A percentile compares a stretch with the other conserved stretches of the same genome.
Conservation (phyloP, 2,797 vertebrate genomes). For the Sparidentex hasta region DNA sequence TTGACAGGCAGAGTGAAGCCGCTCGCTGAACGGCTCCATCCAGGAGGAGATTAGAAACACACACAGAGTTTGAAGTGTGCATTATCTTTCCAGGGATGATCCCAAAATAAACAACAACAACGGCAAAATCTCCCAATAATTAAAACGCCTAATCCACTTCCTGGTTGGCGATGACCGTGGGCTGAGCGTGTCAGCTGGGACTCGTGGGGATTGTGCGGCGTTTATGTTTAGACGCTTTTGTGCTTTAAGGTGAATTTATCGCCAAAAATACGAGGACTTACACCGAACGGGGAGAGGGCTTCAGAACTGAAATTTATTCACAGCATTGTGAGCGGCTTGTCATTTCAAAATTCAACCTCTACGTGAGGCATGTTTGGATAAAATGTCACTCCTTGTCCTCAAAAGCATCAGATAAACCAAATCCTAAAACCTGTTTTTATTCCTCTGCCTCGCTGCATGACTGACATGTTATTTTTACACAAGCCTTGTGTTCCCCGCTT, state of each 20-base stretch:
- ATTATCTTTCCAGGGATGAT: conserved; percentile 82
- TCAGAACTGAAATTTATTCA: conserved; percentile 44
- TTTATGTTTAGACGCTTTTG: conserved; percentile 72
- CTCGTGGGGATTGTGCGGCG: conserved; percentile 41
- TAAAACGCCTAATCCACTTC: conserved; percentile 82
- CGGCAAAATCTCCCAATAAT: conserved; percentile 79
- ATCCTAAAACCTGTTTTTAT: conserved; percentile 43
- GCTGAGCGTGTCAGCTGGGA: conserved; percentile 73
- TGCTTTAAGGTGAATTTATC: conserved; percentile 61
- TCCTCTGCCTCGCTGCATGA: conserved; percentile 30
- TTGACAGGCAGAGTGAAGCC: conserved; percentile 74
- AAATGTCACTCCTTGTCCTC: conserved; percentile 44
- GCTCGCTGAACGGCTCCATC: conserved; percentile 70
- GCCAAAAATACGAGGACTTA: conserved; percentile 55
- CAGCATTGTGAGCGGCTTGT: conserved; percentile 56
- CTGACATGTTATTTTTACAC: conserved; percentile 55
- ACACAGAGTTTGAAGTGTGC: conserved; percentile 75
- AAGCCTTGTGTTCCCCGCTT: background rate
- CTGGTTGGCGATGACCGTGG: conserved; percentile 78
- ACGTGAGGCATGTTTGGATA: conserved; percentile 21
- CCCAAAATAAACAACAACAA: conserved; percentile 78
- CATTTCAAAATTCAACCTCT: conserved; percentile 52
- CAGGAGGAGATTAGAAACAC: conserved; percentile 79
- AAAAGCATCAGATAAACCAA: conserved; percentile 53
- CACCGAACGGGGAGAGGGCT: conserved; percentile 20